phyloP scores from a whole-genome alignment of 2,113 vertebrate genomes.

The Caracal caracal region DNA sequence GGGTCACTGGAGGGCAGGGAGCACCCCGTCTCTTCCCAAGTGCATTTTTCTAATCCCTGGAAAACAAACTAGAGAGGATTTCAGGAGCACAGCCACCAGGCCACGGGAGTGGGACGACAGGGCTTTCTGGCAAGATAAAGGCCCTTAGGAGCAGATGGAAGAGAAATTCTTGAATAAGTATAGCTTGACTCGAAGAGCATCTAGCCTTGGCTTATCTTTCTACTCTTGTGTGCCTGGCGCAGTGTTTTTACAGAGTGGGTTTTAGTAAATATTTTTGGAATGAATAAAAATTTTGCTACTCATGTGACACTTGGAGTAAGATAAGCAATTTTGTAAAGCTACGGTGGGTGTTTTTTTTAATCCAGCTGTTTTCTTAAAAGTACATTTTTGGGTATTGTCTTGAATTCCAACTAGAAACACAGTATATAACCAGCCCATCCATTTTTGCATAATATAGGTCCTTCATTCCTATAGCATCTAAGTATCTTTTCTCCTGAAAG shows the following conservation, averaged over 20 bases:
- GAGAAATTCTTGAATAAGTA: neutral
- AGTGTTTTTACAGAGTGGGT: neutral
- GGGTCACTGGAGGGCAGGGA: neutral
- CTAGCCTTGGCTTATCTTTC: neutral
- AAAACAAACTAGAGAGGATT: neutral
- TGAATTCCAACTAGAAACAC: neutral
- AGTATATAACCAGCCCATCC: neutral
- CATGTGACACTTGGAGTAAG: neutral
- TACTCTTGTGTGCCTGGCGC: neutral
- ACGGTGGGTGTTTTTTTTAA: neutral
- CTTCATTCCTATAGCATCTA: neutral
- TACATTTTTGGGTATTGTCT: neutral
- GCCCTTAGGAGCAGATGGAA: neutral
- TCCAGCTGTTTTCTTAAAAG: conserved; percentile 1
- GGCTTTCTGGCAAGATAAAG: neutral
- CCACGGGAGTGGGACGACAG: neutral
- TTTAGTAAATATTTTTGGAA: conserved; percentile 34
- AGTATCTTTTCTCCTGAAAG: neutral
- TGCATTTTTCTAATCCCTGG: neutral
- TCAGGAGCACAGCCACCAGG: neutral
- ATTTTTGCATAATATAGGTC: neutral
- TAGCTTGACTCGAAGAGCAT: neutral
- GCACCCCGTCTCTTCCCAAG: neutral
- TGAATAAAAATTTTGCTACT: conserved; percentile 38
- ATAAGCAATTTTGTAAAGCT: neutral